phyloP scores from a whole-genome alignment of 1,140 invertebrate species.

The Berghia stephanieae region DNA sequence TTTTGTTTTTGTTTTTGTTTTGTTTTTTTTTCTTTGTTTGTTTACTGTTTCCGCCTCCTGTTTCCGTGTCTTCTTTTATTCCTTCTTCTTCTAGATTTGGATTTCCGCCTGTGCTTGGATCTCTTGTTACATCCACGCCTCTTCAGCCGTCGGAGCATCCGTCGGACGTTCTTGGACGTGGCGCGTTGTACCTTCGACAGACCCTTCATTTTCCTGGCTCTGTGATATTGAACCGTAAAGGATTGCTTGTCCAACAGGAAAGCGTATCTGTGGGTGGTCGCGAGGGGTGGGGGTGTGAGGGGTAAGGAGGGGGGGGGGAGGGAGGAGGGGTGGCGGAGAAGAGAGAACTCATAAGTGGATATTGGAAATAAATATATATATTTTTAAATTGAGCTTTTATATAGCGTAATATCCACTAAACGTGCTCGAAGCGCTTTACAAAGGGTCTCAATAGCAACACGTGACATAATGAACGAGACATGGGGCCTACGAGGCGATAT shows the following conservation, averaged over 20 bases:
- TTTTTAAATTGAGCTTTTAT: background rate
- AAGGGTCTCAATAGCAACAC: too few species aligned
- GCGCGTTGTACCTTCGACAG: constrained; percentile 16
- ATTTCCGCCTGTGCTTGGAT: constrained; percentile 7
- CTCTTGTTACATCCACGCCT: constrained; percentile 27
- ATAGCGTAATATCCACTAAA: background rate
- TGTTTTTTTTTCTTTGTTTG: background rate
- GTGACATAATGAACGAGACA: too few species aligned
- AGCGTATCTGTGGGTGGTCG: constrained; percentile 28
- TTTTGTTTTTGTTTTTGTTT: background rate
- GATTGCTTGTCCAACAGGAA: constrained; percentile 42
- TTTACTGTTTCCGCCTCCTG: background rate
- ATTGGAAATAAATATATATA: background rate
- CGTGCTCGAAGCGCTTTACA: background rate
- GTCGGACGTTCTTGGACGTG: constrained; percentile 29
- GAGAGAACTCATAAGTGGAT: background rate
- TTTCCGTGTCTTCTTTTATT: background rate
- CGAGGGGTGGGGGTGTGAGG: too few species aligned
- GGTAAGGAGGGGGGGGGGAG: background rate
- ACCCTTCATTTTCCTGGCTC: constrained; percentile 8
- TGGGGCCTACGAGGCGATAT: too few species aligned
- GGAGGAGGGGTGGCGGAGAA: background rate
- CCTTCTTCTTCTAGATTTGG: constrained; percentile 26
- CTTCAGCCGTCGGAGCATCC: constrained; percentile 23
- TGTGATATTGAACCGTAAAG: constrained; percentile 19